These are phyloP conservation scores for Drosophila mauritiana DNA, from an alignment of 1,140 invertebrate species.

Conservation along the genomic window DNA sequence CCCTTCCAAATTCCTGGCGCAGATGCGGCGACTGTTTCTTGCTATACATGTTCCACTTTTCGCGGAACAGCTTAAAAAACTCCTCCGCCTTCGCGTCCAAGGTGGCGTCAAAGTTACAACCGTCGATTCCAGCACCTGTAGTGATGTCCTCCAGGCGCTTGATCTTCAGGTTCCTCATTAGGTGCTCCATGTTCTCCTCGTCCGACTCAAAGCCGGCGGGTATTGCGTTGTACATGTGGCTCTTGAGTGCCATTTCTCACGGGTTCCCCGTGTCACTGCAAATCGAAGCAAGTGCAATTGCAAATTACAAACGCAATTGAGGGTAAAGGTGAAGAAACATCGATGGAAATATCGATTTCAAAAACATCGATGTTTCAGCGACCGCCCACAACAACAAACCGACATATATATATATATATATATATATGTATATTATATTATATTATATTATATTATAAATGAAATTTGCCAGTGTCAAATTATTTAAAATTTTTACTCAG, in stretches of 20 bases:
- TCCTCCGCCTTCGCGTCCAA: slow-evolving; percentile 53
- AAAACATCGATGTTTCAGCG: too few species aligned
- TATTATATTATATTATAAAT: too few species aligned
- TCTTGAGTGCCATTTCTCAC: slow-evolving; percentile 39
- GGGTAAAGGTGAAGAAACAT: too few species aligned
- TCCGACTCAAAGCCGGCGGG: slow-evolving; percentile 74
- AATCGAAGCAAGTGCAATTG: too few species aligned
- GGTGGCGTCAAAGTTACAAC: slow-evolving; percentile 69
- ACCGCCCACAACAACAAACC: too few species aligned
- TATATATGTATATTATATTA: too few species aligned
- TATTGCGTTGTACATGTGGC: slow-evolving; percentile 32
- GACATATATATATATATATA: too few species aligned
- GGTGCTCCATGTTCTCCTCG: slow-evolving; percentile 58
- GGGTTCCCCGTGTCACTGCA: background rate
- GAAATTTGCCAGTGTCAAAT: too few species aligned
- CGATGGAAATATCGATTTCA: too few species aligned
- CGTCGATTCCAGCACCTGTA: slow-evolving; percentile 76
- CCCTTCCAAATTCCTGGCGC: slow-evolving; percentile 84
- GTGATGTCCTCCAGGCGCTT: slow-evolving; percentile 79
- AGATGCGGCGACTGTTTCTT: slow-evolving; percentile 85
- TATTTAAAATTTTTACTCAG: too few species aligned
- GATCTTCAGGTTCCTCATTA: slow-evolving; percentile 69
- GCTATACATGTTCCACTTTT: slow-evolving; percentile 85
- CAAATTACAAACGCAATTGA: too few species aligned
- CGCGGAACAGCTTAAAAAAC: slow-evolving; percentile 72